Evolutionary conservation across 1,140 invertebrate genomes (phyloP), one percentile per base, ranked within the genome.

Genomic region (Pantala flavescens): DNA sequence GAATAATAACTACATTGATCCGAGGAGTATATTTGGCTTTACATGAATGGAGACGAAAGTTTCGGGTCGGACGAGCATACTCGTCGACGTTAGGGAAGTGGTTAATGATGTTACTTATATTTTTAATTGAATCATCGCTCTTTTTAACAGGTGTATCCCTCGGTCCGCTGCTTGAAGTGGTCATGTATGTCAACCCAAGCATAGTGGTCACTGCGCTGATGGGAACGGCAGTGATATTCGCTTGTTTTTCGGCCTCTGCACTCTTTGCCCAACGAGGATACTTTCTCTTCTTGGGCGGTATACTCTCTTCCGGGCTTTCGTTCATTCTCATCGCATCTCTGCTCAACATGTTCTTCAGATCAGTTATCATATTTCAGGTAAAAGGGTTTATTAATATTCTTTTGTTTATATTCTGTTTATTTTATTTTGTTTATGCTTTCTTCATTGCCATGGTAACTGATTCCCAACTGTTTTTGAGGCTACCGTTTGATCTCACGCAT

Each of bases 131-230:
- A n/a, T n/a, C n/a, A 63, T 63, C n/a, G 23, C 23, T 71, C 75
- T 82, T 83, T 74, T 78, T 87, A 80, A 81, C 81, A 86, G 92
- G 93, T 42, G 87, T 96, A 79, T 90, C 92, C 75, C 82, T 96
- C 78, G 93, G 93, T 7, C 94, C 94, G 2, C 82, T 96, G 3
- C 78, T 97, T 72, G 88, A 92, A 78, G 86, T 90, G 81, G 91
- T 93, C 2, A 88, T 92, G 77, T 80, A 84, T 74, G 84, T 96
- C 71, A 88, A 98, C 81, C 93, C 95, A 0, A 87, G 89, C 70
- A 96, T 98, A 76, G 90, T 98, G 74, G 83, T 95, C 0, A 95
- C 94, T 42, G 95, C 96, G 19, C 85, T 98, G 71, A 81, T 96
- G 75, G 91, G 90, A 74, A 97, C 96, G 0, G 87, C 90, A 55